Base-by-base conservation (phyloP, 2,113 vertebrate genomes). In the Sturnira hondurensis region DNA sequence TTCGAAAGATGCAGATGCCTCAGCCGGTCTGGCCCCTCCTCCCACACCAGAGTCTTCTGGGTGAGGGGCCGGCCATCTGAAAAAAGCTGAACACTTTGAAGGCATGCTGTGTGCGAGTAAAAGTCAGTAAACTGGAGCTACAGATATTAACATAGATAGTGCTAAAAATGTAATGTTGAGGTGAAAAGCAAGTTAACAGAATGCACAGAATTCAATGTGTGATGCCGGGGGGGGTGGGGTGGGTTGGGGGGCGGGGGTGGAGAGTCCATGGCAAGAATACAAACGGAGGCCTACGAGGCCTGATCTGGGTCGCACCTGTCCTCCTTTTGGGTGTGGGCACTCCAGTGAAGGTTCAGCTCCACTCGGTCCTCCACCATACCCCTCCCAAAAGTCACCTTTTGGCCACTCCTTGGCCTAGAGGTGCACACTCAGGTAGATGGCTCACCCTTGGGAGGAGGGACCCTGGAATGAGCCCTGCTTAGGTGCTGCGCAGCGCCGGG, bases 1-100 rank as follows among this genome's bases (percentile, higher is more conserved):
- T 84, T 67, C 67, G 7, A 3, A 38, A 56, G 58, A 33, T 20
- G 33, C 52, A 28, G 58, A 9, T 9, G n/a, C 54, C 26, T 65
- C 22, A 7, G 33, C 24, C 65, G 31, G 4, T 63, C 65, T 11
- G 28, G 36, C 9, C 5, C 17, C 31, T 58, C 24, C 36, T 41
- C 19, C 24, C 11, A 4, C 4, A 19, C 26, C 58, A 73, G 85
- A 81, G 47, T 52, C 91, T 83, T 33, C 76, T 82, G 68, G 33
- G 4, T 68, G 38, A 45, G 36, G 17, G 28, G 33, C 47, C 38
- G 67, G 65, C 56, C 74, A 83, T 63, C 41, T 9, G 80, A 71
- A 93, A 65, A 91, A 95, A 36, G 77, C 67, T 38, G 52, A 65
- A 91, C 70, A 88, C 54, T 58, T 93, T 31, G 38, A 85, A 56